phyloP scores from a whole-genome alignment of 2,888 invertebrate species.

The Cyaniris semiargus region DNA sequence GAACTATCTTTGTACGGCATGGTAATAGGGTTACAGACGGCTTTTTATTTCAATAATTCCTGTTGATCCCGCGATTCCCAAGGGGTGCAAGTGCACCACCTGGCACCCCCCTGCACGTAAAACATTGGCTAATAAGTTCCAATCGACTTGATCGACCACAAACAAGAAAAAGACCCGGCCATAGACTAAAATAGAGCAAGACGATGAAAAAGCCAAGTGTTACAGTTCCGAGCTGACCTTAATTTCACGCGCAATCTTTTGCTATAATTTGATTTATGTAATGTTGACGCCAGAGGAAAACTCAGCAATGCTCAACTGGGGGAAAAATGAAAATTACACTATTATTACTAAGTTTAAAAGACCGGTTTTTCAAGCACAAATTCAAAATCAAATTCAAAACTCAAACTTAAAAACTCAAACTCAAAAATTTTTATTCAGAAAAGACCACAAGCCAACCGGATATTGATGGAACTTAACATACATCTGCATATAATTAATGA shows the following conservation, averaged over 20 bases:
- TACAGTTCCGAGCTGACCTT: constrained; percentile 47
- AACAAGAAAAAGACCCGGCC: not conserved
- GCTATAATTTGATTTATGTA: constrained; percentile 52
- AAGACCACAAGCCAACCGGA: too few species aligned
- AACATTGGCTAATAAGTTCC: not conserved
- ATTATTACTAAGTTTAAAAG: not conserved
- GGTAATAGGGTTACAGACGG: too few species aligned
- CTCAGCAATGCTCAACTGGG: constrained; percentile 46
- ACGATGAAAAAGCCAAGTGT: constrained; percentile 24
- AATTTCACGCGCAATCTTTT: constrained; percentile 49
- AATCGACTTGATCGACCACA: constrained; percentile 4
- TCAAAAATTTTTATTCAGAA: too few species aligned
- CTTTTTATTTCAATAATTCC: too few species aligned
- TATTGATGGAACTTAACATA: too few species aligned
- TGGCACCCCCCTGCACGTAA: too few species aligned
- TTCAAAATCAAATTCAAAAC: too few species aligned
- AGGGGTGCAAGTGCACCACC: too few species aligned
- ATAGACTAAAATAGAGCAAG: constrained; percentile 15
- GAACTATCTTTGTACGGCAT: too few species aligned
- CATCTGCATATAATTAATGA: too few species aligned
- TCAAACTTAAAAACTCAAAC: too few species aligned
- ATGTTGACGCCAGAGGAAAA: constrained; percentile 44
- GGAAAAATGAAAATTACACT: not conserved
- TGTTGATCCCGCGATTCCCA: too few species aligned
- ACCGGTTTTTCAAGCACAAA: not conserved